phyloP scores from a whole-genome alignment of 2,113 vertebrate species.

The Vimba vimba region DNA sequence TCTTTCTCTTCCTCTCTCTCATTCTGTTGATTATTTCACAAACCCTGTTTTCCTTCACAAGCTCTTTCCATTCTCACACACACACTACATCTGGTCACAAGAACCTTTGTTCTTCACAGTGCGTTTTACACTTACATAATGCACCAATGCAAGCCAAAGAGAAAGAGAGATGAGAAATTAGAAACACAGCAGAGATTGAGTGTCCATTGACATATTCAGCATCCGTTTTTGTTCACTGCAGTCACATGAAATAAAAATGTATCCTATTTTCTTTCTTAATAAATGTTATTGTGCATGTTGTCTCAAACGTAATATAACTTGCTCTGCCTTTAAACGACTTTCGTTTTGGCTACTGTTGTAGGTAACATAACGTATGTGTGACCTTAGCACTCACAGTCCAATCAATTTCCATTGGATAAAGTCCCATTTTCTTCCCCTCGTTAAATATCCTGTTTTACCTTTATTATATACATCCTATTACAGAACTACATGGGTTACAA shows the following conservation, averaged over 20 bases:
- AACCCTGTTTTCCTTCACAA: conserved; percentile 37
- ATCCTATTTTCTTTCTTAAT: neutral
- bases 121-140: conserved; percentile 66
- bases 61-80: conserved; percentile 22
- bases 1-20: conserved; percentile 59
- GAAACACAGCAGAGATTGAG: neutral
- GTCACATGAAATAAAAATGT: neutral
- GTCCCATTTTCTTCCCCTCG: neutral
- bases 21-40: conserved; percentile 56
- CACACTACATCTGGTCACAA: conserved; percentile 61
- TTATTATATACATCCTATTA: neutral
- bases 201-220: neutral
- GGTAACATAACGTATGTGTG: neutral
- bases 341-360: neutral
- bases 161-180: conserved; percentile 10
- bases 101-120: conserved; percentile 58
- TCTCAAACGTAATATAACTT: neutral
- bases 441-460: neutral
- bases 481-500: neutral
- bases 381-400: neutral
- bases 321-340: neutral
- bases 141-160: conserved; percentile 40
- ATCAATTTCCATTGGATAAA: neutral
- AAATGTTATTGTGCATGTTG: neutral
- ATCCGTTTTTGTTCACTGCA: neutral